phyloP scores from a whole-genome alignment of 2,113 vertebrate species.

The Dolichallabes microphthalmus region DNA sequence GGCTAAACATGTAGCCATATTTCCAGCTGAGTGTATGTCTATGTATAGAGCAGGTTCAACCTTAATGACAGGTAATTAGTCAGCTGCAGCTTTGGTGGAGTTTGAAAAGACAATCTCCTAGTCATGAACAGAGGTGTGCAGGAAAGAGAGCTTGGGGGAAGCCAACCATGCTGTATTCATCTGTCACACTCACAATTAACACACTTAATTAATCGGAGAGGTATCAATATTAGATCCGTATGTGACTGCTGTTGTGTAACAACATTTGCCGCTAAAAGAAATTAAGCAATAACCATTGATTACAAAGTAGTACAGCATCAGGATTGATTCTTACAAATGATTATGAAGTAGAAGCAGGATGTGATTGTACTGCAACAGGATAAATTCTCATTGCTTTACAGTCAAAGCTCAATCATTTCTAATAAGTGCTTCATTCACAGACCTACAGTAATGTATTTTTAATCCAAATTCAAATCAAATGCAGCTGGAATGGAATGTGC shows the following conservation, averaged over 20 bases:
- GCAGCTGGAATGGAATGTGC: not conserved
- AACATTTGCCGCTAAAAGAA: slow-evolving; percentile 55
- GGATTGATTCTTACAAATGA: slow-evolving; percentile 46
- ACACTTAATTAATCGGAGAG: slow-evolving; percentile 55
- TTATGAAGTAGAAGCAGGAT: slow-evolving; percentile 20
- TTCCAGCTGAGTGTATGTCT: slow-evolving; percentile 33
- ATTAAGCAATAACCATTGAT: slow-evolving; percentile 52
- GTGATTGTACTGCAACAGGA: slow-evolving; percentile 24
- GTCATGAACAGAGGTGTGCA: slow-evolving; percentile 49
- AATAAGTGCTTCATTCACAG: not conserved
- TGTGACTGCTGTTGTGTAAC: slow-evolving; percentile 53
- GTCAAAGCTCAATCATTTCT: not conserved
- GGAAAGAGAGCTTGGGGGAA: slow-evolving; percentile 44
- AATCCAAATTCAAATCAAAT: not conserved
- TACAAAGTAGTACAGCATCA: slow-evolving; percentile 40
- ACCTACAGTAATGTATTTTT: not conserved
- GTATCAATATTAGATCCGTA: slow-evolving; percentile 54
- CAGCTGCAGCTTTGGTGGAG: slow-evolving; percentile 45
- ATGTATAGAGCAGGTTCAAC: slow-evolving; percentile 47
- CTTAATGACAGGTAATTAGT: slow-evolving; percentile 56
- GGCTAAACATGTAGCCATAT: slow-evolving; percentile 15
- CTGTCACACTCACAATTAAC: slow-evolving; percentile 57
- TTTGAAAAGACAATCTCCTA: slow-evolving; percentile 50
- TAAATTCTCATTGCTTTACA: not conserved
- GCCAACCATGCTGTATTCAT: slow-evolving; percentile 56